Base-by-base conservation (phyloP, 1,140 invertebrate genomes). In the Nebria ingens region DNA sequence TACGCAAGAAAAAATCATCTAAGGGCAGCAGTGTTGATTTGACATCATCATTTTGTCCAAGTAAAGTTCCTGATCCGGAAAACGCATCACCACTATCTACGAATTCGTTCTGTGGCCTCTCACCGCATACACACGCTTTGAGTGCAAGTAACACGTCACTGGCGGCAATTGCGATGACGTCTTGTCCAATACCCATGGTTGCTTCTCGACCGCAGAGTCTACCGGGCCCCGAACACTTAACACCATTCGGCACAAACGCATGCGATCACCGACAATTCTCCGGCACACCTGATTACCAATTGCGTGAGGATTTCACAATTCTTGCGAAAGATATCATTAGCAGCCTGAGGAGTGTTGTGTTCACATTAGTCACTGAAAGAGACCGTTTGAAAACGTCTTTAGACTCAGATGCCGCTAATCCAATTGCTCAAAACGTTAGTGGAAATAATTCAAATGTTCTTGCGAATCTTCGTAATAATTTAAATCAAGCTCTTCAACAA, bases 401-500 rank as follows among this genome's bases (percentile, higher is more conserved):
- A 45, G 79, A 81, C 56, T 58, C 70, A 6, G 77, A 79, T 57
- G 64, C 63, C 38, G 59, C 58, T 53, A 71, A 73, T 12, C 69
- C 62, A 53, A 58, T 60, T 13, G 56, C 65, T 12, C 64, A 62
- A 54, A 21, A 59, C 19, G 62, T 59, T 25, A 52, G 59, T 2
- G 60, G 22, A 53, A 58, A 58, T 45, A 62, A 63, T 59, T 59
- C 57, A 56, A 64, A 56, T 52, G 61, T 80, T 52, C 66, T 82
- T 17, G 68, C 76, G 1, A 77, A 71, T 23, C 67, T 85, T 1
- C 71, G 80, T 19, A 74, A 75, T 52, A 79, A 77, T 60, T 72
- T 84, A 12, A 76, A 76, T 59, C 79, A 85, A 63, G 80, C 82
- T 6, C 64, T 87, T 25, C 80, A 85, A 55, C 86, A 88, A 72